A percentile compares a stretch with the other conserved stretches of the same genome.
phyloP scores from a whole-genome alignment of 2,113 vertebrate species.

The Lichenostomus cassidix region DNA sequence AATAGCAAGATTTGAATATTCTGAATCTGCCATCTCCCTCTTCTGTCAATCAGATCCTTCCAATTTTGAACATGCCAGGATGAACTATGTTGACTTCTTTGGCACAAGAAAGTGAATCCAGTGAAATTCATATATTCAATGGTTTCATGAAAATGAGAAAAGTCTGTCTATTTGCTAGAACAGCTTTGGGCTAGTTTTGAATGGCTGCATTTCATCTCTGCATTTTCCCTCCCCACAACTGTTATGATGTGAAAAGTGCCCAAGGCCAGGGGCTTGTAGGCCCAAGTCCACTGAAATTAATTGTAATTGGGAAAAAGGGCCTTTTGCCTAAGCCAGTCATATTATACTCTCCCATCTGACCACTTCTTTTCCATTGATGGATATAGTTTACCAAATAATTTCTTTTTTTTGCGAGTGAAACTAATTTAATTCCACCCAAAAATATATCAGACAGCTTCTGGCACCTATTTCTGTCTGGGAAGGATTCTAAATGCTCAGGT shows the following conservation, averaged over 20 bases:
- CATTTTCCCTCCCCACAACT: constrained; percentile 63
- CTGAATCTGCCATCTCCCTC: constrained; percentile 60
- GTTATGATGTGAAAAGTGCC: constrained; percentile 71
- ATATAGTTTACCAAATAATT: constrained; percentile 16
- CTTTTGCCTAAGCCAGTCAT: constrained; percentile 48
- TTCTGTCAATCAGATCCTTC: constrained; percentile 66
- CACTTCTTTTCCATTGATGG: constrained; percentile 40
- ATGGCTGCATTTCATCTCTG: constrained; percentile 67
- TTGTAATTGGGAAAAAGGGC: constrained; percentile 52
- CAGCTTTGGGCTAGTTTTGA: constrained; percentile 71
- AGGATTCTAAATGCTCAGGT: neutral
- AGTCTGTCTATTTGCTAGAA: constrained; percentile 68
- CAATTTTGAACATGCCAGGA: constrained; percentile 69
- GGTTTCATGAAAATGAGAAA: constrained; percentile 70
- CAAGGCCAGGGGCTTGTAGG: constrained; percentile 66
- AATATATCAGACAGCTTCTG: constrained; percentile 42
- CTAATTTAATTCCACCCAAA: constrained; percentile 49
- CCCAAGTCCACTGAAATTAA: constrained; percentile 67
- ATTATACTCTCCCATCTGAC: constrained; percentile 31
- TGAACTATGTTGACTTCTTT: constrained; percentile 70
- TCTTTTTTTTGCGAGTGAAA: constrained; percentile 13
- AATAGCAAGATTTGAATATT: constrained; percentile 66
- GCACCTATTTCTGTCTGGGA: constrained; percentile 19
- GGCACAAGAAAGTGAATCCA: constrained; percentile 65
- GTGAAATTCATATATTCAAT: constrained; percentile 69